Base-by-base conservation (phyloP, 2,113 vertebrate species). In the Odontophorus gujanensis region DNA sequence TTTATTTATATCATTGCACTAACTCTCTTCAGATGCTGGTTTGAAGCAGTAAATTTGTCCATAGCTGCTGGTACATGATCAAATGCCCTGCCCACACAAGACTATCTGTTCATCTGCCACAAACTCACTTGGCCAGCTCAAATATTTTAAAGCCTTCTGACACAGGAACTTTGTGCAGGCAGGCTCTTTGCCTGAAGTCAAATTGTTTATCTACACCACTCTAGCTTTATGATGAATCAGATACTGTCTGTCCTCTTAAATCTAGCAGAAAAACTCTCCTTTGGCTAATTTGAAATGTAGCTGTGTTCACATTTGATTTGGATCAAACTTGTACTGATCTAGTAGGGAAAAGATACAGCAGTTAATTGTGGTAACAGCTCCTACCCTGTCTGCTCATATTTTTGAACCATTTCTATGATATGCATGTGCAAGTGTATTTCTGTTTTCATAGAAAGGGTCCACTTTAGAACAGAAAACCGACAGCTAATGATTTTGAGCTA, bases 231-330 rank as follows among this genome's bases (percentile, higher is more conserved):
- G 11, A 13, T 76, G 32, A 6, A 85, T 45, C 20, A n/a, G n/a
- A 28, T 87, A 76, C 13, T 73, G 76, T 43, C 57, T 81, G 40
- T 47, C 10, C 8, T 50, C 62, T 40, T 81, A 50, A 85, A 73
- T 28, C 26, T 45, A 76, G 40, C n/a, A 87, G 26, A 34, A 89
- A 81, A 89, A 73, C 15, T 4, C 6, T 87, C 85, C 67, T 91
- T 85, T 48, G 36, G 63, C 43, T 91, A 87, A 85, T 87, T 21
- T 65, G 45, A 94, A 95, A 89, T 45, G 36, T 36, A 89, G 62
- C 65, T 87, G n/a, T 76, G 58, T 30, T 92, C 36, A 89, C 55
- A 80, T 69, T 16, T 73, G 69, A 91, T 92, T 85, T 77, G 67
- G 36, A 85, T 87, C 67, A 92, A 91, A 85, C 36, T 66, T 65